A percentile compares a stretch with the other conserved stretches of the same genome.
Conservation (phyloP, 2,888 invertebrate species). For the Cynaeus angustus region DNA sequence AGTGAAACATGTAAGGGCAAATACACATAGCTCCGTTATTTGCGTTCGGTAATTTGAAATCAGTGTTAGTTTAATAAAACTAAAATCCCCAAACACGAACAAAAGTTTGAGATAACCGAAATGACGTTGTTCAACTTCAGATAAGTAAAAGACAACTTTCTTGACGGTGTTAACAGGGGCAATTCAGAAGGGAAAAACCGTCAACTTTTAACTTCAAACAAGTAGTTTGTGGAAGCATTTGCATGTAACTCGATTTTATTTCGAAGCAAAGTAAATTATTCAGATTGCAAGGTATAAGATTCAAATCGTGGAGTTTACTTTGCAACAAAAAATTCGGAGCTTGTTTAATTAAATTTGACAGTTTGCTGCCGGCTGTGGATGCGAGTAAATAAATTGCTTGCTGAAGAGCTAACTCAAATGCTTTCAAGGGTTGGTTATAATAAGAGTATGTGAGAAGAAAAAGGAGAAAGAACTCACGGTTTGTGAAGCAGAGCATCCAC, state of each 20-base stretch:
- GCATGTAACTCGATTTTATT: slow-evolving; percentile 7
- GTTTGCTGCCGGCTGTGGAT: no score
- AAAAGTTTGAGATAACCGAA: slow-evolving; percentile 5
- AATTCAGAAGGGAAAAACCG: slow-evolving; percentile 17
- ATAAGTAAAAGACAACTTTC: slow-evolving; percentile 15
- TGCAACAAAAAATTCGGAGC: no score
- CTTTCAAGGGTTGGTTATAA: no score
- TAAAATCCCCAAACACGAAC: neutral
- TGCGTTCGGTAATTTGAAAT: slow-evolving; percentile 2
- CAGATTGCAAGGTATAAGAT: neutral
- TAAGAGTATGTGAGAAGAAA: no score
- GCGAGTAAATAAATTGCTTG: no score
- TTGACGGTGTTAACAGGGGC: slow-evolving; percentile 10
- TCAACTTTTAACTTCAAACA: slow-evolving; percentile 9
- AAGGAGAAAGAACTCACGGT: slow-evolving; percentile 77
- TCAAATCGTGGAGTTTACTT: no score
- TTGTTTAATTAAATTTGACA: neutral
- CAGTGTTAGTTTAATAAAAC: slow-evolving; percentile 4
- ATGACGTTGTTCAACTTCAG: slow-evolving; percentile 6
- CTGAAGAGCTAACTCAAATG: no score
- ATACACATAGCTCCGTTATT: slow-evolving; percentile 25
- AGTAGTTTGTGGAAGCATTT: slow-evolving; percentile 16
- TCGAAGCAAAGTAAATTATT: slow-evolving; percentile 5
- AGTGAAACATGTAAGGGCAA: slow-evolving; percentile 33
- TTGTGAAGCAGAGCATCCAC: slow-evolving; percentile 86